These are phyloP conservation scores for Leptura quadrifasciata DNA, from an alignment of 2,888 invertebrate genomes.

Conservation along the genomic window DNA sequence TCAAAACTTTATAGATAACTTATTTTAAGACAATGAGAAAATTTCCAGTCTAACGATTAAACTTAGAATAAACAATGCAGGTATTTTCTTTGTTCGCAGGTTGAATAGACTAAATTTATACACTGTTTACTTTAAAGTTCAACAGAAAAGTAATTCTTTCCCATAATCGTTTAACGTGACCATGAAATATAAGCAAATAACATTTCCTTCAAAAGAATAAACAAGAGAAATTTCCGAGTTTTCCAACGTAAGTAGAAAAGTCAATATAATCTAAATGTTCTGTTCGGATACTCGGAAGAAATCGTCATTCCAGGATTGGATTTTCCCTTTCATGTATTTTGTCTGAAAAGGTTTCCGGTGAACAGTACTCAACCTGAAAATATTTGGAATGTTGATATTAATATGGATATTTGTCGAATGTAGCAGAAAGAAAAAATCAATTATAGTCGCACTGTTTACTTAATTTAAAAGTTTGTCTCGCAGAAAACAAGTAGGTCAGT, in stretches of 20 bases:
- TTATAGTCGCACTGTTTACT: no score
- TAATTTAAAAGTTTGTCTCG: no score
- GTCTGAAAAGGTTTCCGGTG: not conserved
- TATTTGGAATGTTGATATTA: not conserved
- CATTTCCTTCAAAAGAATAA: constrained; percentile 15
- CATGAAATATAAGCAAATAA: constrained; percentile 22
- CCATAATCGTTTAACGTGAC: constrained; percentile 4
- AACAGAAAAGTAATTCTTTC: constrained; percentile 6
- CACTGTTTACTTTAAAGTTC: not conserved
- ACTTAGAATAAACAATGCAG: not conserved
- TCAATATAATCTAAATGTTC: constrained; percentile 26
- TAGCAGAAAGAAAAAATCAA: no score
- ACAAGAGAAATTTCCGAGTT: constrained; percentile 16
- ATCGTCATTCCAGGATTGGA: constrained; percentile 14
- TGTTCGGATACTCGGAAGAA: constrained; percentile 23
- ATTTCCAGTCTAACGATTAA: not conserved
- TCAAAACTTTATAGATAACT: not conserved
- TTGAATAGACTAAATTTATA: not conserved
- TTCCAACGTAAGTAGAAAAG: constrained; percentile 24
- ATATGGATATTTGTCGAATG: not conserved
- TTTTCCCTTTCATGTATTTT: not conserved
- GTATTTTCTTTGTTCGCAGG: not conserved
- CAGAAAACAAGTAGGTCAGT: no score
- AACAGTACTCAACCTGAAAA: not conserved
- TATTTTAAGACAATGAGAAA: not conserved